Conservation (phyloP, 2,797 vertebrate genomes). For the Sparus aurata region DNA sequence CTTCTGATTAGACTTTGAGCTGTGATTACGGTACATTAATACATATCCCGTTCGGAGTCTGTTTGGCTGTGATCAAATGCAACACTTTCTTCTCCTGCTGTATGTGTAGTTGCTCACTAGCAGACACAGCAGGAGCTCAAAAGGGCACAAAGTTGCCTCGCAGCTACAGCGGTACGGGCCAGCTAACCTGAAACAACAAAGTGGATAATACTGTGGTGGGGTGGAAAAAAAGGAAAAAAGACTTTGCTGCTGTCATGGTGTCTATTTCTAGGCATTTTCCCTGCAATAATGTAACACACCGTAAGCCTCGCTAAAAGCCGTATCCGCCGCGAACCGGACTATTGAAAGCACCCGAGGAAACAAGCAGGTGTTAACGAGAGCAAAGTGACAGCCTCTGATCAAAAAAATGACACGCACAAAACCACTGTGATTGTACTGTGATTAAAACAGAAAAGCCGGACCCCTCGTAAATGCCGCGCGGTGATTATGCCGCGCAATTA, state of each 20-base stretch:
- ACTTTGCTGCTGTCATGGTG: slow-evolving; percentile 2
- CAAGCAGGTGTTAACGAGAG: slow-evolving; percentile 13
- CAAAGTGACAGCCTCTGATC: slow-evolving; percentile 36
- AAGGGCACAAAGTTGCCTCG: slow-evolving; percentile 25
- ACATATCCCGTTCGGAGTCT: slow-evolving; percentile 3
- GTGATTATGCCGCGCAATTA: slow-evolving; percentile 52
- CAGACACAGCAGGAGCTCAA: slow-evolving; percentile 32
- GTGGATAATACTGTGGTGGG: neutral
- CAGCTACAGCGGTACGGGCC: slow-evolving; percentile 22
- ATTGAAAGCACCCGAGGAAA: slow-evolving; percentile 22
- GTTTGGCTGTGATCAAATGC: slow-evolving; percentile 14
- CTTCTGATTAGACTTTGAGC: slow-evolving; percentile 12
- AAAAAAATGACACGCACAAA: slow-evolving; percentile 43
- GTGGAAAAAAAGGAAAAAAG: neutral
- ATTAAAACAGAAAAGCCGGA: slow-evolving; percentile 51
- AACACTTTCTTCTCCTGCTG: slow-evolving; percentile 26
- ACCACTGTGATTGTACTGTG: slow-evolving; percentile 40
- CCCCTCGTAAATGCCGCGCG: slow-evolving; percentile 42
- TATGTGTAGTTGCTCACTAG: slow-evolving; percentile 26
- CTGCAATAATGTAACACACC: neutral
- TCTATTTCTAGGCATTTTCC: neutral
- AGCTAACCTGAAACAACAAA: slow-evolving; percentile 50
- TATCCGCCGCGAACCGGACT: neutral
- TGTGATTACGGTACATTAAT: slow-evolving; percentile 1
- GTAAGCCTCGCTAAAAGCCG: no score